Evolutionary conservation across 2,888 invertebrate species (phyloP), one percentile per base, ranked within the genome.

Genomic region (Germaria angustata): DNA sequence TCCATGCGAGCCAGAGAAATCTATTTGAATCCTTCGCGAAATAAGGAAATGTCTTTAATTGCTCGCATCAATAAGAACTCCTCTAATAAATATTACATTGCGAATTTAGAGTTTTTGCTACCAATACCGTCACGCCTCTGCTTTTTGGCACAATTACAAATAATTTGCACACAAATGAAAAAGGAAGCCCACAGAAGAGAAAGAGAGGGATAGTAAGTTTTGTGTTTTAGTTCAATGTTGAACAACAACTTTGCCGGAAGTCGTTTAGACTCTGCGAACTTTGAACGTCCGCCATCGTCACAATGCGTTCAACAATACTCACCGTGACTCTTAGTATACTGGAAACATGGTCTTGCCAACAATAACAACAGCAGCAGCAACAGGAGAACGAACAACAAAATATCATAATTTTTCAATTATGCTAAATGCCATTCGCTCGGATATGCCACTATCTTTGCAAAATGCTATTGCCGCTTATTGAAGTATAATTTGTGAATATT

Each of bases 391-490:
- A 44, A 32, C 36, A 61, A 22, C 11, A 22, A 49, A 73, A 65
- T 44, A 79, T 79, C 59, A 71, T 79, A 82, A 82, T 82, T 65
- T 79, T 76, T 76, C 79, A 79, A 79, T 82, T 71, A 82, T 82
- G 79, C 53, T 71, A 79, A 79, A 79, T 79, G 65, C 59, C 59
- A 51, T 76, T 71, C 65, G 66, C 59, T 53, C 75, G 75, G 71
- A 79, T 79, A 66, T 72, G 57, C 73, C 69, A 53, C 51, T 79
- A 57, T 39, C 57, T 22, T 63, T 81, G 32, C 65, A 73, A 36
- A 66, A 68, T 68, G 59, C 76, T 6, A 81, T 84, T 68, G 63
- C 79, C 11, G 84, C 84, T 63, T 77, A 81, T 55, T 61, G 51
- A 51, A 75, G 71, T 39, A 77, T 83, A 46, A 66, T 85, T 32